phyloP scores from a whole-genome alignment of 2,797 vertebrate species.

The Anisognathus igniventris region DNA sequence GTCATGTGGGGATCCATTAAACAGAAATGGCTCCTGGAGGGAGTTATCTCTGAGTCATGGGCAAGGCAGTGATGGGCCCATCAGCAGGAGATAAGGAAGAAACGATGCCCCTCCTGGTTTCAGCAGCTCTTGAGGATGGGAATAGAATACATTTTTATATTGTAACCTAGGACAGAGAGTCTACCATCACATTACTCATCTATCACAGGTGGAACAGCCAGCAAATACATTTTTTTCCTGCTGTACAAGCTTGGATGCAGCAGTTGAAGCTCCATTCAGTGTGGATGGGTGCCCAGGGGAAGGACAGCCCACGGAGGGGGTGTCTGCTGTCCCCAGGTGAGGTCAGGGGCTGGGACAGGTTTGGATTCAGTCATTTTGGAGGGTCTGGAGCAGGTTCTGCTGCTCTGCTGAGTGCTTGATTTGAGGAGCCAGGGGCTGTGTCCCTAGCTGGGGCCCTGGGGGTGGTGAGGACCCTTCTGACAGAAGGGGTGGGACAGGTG shows the following conservation, averaged over 20 bases:
- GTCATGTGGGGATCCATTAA: too few species aligned
- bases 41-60: too few species aligned
- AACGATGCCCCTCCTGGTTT: too few species aligned
- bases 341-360: background rate
- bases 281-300: background rate
- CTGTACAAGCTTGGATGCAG: background rate
- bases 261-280: background rate
- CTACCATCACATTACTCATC: background rate
- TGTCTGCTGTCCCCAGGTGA: background rate
- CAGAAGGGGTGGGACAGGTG: background rate
- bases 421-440: background rate
- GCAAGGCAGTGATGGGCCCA: too few species aligned
- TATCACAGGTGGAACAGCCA: background rate
- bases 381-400: background rate
- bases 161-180: background rate
- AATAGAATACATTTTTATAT: too few species aligned
- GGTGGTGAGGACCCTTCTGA: background rate
- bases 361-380: background rate
- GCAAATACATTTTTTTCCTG: background rate
- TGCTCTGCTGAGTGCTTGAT: background rate
- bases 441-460: too few species aligned
- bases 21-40: too few species aligned
- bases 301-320: background rate
- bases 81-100: too few species aligned
- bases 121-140: too few species aligned